Percentiles rank a stretch among this genome's conserved stretches.
phyloP scores from a whole-genome alignment of 2,113 vertebrate genomes.

The Hydrochoerus hydrochaeris region DNA sequence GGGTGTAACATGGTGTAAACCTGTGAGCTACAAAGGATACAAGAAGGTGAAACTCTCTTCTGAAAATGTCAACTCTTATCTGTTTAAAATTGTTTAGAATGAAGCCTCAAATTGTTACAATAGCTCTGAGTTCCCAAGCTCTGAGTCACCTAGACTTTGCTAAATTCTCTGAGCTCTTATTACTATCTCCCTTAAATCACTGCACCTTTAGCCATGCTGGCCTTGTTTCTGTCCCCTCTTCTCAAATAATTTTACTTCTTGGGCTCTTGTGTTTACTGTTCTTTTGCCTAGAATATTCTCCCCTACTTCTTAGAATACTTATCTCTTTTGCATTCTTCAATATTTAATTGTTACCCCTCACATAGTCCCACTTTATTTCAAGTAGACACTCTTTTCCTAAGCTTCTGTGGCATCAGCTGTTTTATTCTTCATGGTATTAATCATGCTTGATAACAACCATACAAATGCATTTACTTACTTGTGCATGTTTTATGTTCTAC shows the following conservation, averaged over 20 bases:
- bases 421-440: neutral
- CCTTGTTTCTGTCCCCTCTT: neutral
- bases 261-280: neutral
- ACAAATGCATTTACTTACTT: neutral
- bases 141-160: neutral
- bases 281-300: neutral
- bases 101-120: neutral
- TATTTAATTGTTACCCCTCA: neutral
- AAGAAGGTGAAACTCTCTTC: neutral
- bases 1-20: too few species aligned
- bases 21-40: neutral
- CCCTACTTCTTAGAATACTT: neutral
- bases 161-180: neutral
- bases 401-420: neutral
- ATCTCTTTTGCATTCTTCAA: neutral
- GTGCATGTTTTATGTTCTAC: neutral
- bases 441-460: neutral
- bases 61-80: neutral
- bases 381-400: neutral
- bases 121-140: neutral
- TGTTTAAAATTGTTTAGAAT: constrained; percentile 38
- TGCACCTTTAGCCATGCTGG: neutral
- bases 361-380: neutral
- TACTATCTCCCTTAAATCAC: neutral
- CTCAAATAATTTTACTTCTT: neutral